Evolutionary conservation across 2,888 invertebrate genomes (phyloP).

Genomic region (Panorpa germanica): DNA sequence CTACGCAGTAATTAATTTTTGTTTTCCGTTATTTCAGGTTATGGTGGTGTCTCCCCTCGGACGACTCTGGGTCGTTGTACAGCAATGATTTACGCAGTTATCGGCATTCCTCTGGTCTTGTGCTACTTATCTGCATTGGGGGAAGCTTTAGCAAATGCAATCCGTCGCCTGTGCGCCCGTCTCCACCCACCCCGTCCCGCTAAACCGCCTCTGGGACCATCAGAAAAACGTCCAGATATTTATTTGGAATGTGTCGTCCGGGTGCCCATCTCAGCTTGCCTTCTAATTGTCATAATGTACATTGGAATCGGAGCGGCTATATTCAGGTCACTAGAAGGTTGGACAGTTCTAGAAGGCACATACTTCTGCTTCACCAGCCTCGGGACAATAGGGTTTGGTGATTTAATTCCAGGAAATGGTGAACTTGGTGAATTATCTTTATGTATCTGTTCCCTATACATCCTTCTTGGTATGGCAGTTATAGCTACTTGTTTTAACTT

Average conservation of each 20-base stretch:
- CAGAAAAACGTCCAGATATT: constrained; percentile 9
- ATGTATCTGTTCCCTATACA: constrained; percentile 62
- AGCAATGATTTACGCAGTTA: constrained; percentile 67
- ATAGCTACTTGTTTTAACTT: constrained; percentile 78
- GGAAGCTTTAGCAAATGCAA: constrained; percentile 61
- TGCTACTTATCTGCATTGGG: constrained; percentile 78
- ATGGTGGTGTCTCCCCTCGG: constrained; percentile 65
- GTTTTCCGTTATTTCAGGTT: constrained; percentile 36
- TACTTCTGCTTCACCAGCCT: constrained; percentile 64
- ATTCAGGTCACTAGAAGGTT: constrained; percentile 79
- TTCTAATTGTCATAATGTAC: constrained; percentile 71
- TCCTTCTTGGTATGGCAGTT: constrained; percentile 66
- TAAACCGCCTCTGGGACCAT: constrained; percentile 14
- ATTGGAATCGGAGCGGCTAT: constrained; percentile 76
- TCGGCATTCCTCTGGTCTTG: constrained; percentile 76
- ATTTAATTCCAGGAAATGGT: constrained; percentile 45
- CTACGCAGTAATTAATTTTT: too few species aligned
- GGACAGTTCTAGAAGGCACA: constrained; percentile 76
- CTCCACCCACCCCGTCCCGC: too few species aligned
- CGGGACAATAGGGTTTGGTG: constrained; percentile 72
- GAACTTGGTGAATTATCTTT: constrained; percentile 44
- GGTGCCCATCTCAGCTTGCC: constrained; percentile 75
- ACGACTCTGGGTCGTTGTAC: constrained; percentile 48
- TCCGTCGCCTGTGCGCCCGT: too few species aligned
- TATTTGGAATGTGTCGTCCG: too few species aligned